A percentile compares a stretch with the other conserved stretches of the same genome.
These are phyloP conservation scores for Allolobophora icterica DNA, from an alignment of 2,888 invertebrate genomes.

Conservation along the genomic window DNA sequence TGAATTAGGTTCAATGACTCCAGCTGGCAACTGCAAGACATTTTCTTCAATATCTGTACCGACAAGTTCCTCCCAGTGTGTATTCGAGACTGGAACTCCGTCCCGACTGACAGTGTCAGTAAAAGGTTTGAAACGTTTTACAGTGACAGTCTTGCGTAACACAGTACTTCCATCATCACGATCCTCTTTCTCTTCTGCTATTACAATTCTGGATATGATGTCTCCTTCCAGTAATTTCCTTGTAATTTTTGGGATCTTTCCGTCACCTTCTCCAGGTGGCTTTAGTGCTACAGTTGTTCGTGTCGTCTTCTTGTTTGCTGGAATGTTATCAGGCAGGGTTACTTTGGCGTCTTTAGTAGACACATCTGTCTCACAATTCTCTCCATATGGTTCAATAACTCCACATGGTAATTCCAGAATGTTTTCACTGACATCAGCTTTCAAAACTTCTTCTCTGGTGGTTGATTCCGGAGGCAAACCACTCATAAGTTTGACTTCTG, in stretches of 20 bases:
- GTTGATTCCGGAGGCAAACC: conserved; percentile 20
- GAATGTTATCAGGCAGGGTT: conserved; percentile 24
- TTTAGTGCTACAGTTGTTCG: conserved; percentile 27
- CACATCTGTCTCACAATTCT: conserved; percentile 33
- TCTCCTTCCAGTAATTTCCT: conserved; percentile 11
- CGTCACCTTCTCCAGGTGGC: not conserved
- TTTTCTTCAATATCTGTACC: conserved; percentile 35
- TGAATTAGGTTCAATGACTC: not conserved
- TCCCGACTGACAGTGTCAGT: conserved; percentile 31
- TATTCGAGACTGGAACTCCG: conserved; percentile 23
- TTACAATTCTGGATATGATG: not conserved
- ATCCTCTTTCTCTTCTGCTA: conserved; percentile 24
- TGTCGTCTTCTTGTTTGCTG: conserved; percentile 28
- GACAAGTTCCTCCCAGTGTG: conserved; percentile 31
- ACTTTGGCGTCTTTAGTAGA: not conserved
- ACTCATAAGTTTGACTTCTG: conserved; percentile 8
- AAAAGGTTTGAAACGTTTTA: conserved; percentile 35
- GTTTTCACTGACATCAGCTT: conserved; percentile 30
- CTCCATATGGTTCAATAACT: conserved; percentile 30
- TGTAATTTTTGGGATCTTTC: conserved; percentile 18
- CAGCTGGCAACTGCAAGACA: conserved; percentile 35
- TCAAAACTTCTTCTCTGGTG: conserved; percentile 10
- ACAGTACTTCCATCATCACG: conserved; percentile 11
- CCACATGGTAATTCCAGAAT: conserved; percentile 34
- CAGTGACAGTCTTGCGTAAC: conserved; percentile 31